phyloP scores from a whole-genome alignment of 2,797 vertebrate genomes.

The Limnodromus scolopaceus region DNA sequence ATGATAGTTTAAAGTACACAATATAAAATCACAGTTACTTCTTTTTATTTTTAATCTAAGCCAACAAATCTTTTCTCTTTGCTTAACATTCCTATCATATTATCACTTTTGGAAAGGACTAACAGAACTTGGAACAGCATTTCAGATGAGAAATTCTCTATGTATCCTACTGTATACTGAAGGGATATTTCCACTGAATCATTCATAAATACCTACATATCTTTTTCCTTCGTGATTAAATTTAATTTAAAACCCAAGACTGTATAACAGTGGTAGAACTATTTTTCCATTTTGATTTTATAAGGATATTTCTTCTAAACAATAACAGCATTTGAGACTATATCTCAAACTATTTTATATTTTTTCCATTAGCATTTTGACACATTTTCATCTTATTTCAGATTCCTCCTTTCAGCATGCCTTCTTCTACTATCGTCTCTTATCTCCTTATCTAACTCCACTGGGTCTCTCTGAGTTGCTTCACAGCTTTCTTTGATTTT shows the following conservation, averaged over 20 bases:
- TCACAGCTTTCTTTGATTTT: not conserved
- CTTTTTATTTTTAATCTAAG: not conserved
- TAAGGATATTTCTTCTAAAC: not conserved
- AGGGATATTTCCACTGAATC: not conserved
- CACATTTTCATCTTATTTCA: not conserved
- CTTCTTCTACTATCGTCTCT: not conserved
- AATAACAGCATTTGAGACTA: not conserved
- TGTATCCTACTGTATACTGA: not conserved
- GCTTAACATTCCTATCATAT: not conserved
- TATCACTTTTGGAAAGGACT: not conserved
- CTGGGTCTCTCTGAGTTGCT: not conserved
- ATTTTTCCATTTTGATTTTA: not conserved
- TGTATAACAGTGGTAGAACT: not conserved
- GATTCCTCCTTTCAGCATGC: not conserved
- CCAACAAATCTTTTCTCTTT: not conserved
- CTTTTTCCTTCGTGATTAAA: not conserved
- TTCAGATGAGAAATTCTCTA: not conserved
- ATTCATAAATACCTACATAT: not conserved
- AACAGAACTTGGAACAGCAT: not conserved
- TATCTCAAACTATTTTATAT: not conserved
- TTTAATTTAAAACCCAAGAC: not conserved
- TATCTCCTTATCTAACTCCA: not conserved
- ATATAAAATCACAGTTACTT: not conserved
- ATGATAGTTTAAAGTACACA: not conserved
- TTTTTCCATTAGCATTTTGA: not conserved